Evolutionary conservation across 2,797 vertebrate species (phyloP).

Genomic region (Pangasius djambal): DNA sequence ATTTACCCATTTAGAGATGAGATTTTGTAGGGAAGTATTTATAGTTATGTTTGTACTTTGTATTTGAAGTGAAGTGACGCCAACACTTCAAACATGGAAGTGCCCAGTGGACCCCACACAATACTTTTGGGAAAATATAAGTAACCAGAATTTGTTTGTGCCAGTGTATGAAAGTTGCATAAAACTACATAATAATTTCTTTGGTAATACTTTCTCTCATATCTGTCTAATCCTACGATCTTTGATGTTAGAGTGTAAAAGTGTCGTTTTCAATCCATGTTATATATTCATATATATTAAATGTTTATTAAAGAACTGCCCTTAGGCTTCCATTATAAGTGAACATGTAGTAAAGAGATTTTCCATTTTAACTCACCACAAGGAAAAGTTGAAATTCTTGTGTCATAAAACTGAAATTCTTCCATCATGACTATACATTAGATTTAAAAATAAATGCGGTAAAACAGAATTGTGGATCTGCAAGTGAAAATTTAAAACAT

Average conservation of each 20-base stretch:
- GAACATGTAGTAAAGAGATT: background rate
- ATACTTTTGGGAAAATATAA: background rate
- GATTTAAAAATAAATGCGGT: background rate
- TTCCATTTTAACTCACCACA: background rate
- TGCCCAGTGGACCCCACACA: background rate
- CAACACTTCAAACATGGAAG: background rate
- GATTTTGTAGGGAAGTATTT: background rate
- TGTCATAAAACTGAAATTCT: background rate
- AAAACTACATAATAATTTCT: background rate
- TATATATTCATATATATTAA: background rate
- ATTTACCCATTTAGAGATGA: background rate
- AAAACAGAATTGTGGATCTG: background rate
- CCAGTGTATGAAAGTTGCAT: background rate
- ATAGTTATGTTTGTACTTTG: background rate
- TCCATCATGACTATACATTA: background rate
- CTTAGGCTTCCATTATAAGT: background rate
- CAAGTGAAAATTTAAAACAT: background rate
- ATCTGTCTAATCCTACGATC: background rate
- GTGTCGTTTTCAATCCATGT: background rate
- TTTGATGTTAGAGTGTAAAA: background rate
- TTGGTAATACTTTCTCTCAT: background rate
- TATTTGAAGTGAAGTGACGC: background rate
- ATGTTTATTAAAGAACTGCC: background rate
- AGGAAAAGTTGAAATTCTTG: background rate
- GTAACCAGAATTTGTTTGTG: background rate